A percentile compares a stretch with the other conserved stretches of the same genome.
Evolutionary conservation across 2,888 invertebrate species (phyloP).

Genomic region (Caenorhabditis wallacei): DNA sequence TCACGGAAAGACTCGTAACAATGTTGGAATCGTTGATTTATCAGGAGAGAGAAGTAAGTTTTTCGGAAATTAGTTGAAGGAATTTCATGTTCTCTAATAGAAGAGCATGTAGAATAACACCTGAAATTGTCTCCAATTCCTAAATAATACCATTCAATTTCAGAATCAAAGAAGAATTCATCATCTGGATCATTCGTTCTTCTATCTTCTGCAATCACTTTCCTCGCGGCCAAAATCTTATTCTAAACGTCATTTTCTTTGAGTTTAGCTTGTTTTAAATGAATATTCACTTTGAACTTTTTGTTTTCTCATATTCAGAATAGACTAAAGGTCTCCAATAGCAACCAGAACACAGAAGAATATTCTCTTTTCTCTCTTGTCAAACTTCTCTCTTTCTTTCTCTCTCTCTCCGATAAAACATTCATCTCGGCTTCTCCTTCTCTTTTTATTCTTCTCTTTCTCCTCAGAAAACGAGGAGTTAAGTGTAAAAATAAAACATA

Average conservation of each 20-base stretch:
- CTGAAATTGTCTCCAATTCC: too few species aligned
- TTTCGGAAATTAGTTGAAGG: too few species aligned
- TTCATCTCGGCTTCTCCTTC: constrained; percentile 29
- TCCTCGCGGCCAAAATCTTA: constrained; percentile 29
- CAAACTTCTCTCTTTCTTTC: constrained; percentile 16
- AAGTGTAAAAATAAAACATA: constrained; percentile 5
- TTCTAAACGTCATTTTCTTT: constrained; percentile 2
- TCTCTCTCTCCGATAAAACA: constrained; percentile 10
- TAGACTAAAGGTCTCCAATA: constrained; percentile 45
- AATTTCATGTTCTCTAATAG: not conserved
- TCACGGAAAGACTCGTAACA: constrained; percentile 57
- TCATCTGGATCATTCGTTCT: constrained; percentile 18
- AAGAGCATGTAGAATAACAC: too few species aligned
- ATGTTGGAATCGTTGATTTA: constrained; percentile 38
- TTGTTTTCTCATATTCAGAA: constrained; percentile 15
- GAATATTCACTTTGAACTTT: constrained; percentile 7
- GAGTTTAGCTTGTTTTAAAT: constrained; percentile 1
- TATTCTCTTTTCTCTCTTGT: constrained; percentile 24
- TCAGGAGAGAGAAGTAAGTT: constrained; percentile 35
- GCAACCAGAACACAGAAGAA: constrained; percentile 33
- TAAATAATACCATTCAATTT: not conserved
- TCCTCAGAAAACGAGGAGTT: constrained; percentile 18
- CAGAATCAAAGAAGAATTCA: constrained; percentile 36
- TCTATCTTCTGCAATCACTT: constrained; percentile 47
- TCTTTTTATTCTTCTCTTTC: constrained; percentile 25